phyloP scores from a whole-genome alignment of 1,140 invertebrate genomes.

The Phenacoccus solenopsis region DNA sequence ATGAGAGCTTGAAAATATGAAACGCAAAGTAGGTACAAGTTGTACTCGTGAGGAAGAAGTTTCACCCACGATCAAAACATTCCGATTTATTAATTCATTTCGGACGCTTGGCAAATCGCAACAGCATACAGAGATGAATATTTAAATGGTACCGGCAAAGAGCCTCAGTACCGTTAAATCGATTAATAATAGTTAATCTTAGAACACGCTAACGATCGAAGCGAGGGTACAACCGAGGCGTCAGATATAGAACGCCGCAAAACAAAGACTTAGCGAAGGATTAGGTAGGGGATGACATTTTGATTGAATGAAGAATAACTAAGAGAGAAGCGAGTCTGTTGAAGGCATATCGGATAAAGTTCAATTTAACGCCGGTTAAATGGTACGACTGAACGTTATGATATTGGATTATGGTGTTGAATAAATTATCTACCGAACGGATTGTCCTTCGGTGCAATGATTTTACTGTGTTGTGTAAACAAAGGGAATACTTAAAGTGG shows the following conservation, averaged over 20 bases:
- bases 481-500: neutral
- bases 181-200: neutral
- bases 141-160: too few relatives aligned
- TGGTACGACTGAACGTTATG: too few relatives aligned
- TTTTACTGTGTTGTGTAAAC: neutral
- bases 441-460: neutral
- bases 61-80: too few relatives aligned
- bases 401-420: neutral
- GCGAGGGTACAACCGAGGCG: neutral
- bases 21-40: too few relatives aligned
- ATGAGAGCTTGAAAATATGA: too few relatives aligned
- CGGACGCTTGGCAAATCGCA: too few relatives aligned
- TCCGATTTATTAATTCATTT: too few relatives aligned
- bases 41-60: too few relatives aligned
- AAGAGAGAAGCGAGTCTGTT: neutral
- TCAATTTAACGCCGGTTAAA: neutral
- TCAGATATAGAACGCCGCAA: neutral
- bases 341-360: neutral
- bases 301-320: neutral
- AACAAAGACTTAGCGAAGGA: neutral
- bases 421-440: neutral
- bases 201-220: neutral
- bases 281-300: neutral
- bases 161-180: too few relatives aligned
- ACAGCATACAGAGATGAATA: too few relatives aligned